phyloP scores from a whole-genome alignment of 2,888 invertebrate genomes.

The Pasiphila rectangulata region DNA sequence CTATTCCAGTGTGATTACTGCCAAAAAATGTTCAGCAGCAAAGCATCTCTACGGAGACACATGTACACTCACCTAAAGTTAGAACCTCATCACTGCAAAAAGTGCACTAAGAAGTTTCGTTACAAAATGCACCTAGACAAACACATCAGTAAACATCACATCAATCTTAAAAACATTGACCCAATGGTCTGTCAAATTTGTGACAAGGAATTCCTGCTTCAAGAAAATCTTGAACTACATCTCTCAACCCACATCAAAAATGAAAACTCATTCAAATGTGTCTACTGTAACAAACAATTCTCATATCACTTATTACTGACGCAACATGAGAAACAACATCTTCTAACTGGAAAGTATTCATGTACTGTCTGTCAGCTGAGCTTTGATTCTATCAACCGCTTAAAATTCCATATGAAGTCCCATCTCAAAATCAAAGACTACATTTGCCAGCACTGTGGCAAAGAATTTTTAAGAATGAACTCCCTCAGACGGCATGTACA shows the following conservation, averaged over 20 bases:
- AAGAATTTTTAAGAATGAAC: slow-evolving; percentile 87
- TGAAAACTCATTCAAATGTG: slow-evolving; percentile 82
- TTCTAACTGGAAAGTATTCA: slow-evolving; percentile 85
- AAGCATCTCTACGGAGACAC: slow-evolving; percentile 85
- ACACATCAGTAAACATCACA: slow-evolving; percentile 82
- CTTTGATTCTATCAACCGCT: slow-evolving; percentile 84
- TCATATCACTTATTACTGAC: slow-evolving; percentile 55
- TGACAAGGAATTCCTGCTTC: slow-evolving; percentile 87
- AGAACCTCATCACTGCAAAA: slow-evolving; percentile 82
- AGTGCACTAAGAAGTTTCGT: slow-evolving; percentile 83
- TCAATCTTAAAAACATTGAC: slow-evolving; percentile 38
- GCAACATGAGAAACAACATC: slow-evolving; percentile 88
- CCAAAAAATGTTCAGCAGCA: slow-evolving; percentile 82
- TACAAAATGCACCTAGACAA: slow-evolving; percentile 84
- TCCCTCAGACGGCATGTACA: slow-evolving; percentile 88
- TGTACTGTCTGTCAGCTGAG: slow-evolving; percentile 86
- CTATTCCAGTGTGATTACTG: slow-evolving; percentile 81
- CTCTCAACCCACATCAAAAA: slow-evolving; percentile 84
- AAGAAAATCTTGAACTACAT: slow-evolving; percentile 88
- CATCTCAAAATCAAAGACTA: slow-evolving; percentile 88
- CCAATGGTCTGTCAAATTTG: slow-evolving; percentile 86
- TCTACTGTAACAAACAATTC: slow-evolving; percentile 77
- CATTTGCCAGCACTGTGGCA: slow-evolving; percentile 90
- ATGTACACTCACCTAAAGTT: slow-evolving; percentile 84
- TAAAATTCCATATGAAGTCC: slow-evolving; percentile 83